Base-by-base conservation (phyloP, 2,797 vertebrate species). In the Falco naumanni region DNA sequence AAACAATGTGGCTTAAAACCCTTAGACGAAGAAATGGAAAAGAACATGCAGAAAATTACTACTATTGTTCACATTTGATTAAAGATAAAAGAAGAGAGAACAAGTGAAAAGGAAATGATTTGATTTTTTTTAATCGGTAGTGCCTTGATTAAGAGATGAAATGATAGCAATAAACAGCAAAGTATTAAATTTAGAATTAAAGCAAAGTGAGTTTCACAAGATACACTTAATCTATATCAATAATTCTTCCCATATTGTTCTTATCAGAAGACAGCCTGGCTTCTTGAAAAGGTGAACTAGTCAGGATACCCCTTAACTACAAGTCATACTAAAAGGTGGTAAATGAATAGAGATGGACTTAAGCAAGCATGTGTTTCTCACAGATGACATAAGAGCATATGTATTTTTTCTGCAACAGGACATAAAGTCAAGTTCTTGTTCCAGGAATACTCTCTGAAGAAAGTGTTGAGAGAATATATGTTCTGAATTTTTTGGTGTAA, bases 21-120 rank as follows among this genome's bases (percentile, higher is more conserved):
- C 54, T 45, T 25, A 37, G 66, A 60, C 41, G 20, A 82, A 72
- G 69, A 80, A 78, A 60, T 14, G 7, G 21, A 87, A 84, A 63
- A 64, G 45, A 84, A 72, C 11, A 70, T n/a, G 51, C 18, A 70
- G 70, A 51, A 65, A 92, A 94, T 92, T 82, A 94, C 28, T 56
- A 50, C 66, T 83, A 94, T 94, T 95, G 92, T 94, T 96, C 88
- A 75, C 11, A n/a, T 78, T 72, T 93, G 80, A 96, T 93, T 91
- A 88, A 93, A 64, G 43, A 61, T 47, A 75, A 77, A 92, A 82
- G 13, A 94, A 47, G 18, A 84, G 10, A 76, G 6, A 3, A 43
- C 15, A 93, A 91, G 21, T 57, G 61, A 75, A 94, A 87, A 74
- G 33, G 29, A 81, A 85, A 56, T 57, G 0, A 48, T 85, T 70